phyloP scores from a whole-genome alignment of 2,113 vertebrate species.

The Ciconia stormi region DNA sequence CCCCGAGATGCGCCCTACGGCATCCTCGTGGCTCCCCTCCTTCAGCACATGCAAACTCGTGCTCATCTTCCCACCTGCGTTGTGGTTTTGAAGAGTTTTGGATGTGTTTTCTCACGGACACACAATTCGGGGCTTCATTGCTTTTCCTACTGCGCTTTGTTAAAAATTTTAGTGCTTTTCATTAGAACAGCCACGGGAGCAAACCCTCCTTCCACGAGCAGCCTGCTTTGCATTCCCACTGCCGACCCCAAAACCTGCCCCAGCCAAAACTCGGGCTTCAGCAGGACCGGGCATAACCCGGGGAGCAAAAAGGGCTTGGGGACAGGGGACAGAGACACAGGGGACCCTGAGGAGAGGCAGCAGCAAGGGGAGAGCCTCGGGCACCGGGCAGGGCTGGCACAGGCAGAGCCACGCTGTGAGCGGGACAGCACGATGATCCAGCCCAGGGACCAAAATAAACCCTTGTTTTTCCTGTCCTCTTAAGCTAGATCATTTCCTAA shows the following conservation, averaged over 20 bases:
- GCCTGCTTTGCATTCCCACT: rapidly evolving
- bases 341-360: not conserved
- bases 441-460: not conserved
- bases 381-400: not conserved
- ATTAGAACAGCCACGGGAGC: not conserved
- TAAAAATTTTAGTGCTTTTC: not conserved
- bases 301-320: not conserved
- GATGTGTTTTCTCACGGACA: not conserved
- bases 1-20: not conserved
- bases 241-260: not conserved
- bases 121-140: not conserved
- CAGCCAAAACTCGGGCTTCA: not conserved
- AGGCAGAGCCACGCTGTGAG: not conserved
- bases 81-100: not conserved
- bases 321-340: not conserved
- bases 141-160: not conserved
- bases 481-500: not conserved
- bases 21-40: not conserved
- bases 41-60: not conserved
- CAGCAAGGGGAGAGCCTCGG: not conserved
- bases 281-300: not conserved
- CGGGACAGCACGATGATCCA: not conserved
- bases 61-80: not conserved
- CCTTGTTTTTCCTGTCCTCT: not conserved
- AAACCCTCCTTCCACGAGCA: not conserved